Base-by-base conservation (phyloP, 2,888 invertebrate genomes). In the Drosophila kuntzei region DNA sequence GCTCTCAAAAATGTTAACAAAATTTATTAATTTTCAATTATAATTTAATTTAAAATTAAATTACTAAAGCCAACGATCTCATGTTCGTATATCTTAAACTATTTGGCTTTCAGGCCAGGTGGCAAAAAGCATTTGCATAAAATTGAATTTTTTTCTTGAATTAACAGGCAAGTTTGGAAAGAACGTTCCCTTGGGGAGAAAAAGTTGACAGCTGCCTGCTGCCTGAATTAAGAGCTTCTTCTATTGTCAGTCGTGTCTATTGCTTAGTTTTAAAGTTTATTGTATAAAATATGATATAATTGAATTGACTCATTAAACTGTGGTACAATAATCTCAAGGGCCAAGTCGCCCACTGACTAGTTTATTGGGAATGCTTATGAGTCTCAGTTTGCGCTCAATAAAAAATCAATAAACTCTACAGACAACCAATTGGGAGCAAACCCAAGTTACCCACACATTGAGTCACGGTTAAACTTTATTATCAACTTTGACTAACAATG, bases 401-500 rank as follows among this genome's bases (percentile, higher is more conserved):
- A 49, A 75, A 69, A 74, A 79, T 78, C 74, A 75, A 79, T 74
- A 76, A 74, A 37, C 18, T 43, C 20, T 9, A 36, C 14, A 51
- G 41, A 34, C 32, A 37, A 34, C 32, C 37, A 63, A 68, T 76
- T 50, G 25, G 53, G 43, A 55, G 29, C 20, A 41, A 46, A 36
- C 32, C 43, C 27, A 47, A 43, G 36, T n/a, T 41, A 64, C 27
- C 49, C 14, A 12, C 68, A 5, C 62, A 50, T 25, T 41, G 55
- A 63, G 34, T 49, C 51, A 58, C 16, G 43, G 53, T 20, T 58
- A 18, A 87, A 84, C 64, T 73, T 85, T 76, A 64, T 76, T 69
- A 87, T 73, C 87, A 89, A 77, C 85, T 89, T 89, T 75, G 68
- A 47, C 66, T 74, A 77, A 87, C 74, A 87, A 89, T 71, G 81